phyloP scores from a whole-genome alignment of 2,797 vertebrate species.

The Myotis pilosus region DNA sequence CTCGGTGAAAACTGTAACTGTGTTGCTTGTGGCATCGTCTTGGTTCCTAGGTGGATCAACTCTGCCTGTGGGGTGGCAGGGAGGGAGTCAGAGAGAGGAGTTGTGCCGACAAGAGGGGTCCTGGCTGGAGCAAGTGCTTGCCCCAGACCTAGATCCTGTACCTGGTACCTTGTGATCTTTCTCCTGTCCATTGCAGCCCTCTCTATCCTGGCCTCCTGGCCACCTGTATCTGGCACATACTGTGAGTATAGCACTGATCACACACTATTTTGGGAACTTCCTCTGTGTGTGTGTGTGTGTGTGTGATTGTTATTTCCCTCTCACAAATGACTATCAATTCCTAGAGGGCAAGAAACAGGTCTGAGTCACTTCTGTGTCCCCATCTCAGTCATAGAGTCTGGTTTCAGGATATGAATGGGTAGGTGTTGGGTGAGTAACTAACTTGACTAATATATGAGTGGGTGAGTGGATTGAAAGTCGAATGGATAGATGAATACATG shows the following conservation, averaged over 20 bases:
- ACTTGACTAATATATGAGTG: background rate
- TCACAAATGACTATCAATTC: background rate
- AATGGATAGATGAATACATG: background rate
- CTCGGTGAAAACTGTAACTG: background rate
- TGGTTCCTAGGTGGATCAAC: background rate
- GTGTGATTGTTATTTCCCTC: background rate
- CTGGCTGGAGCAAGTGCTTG: background rate
- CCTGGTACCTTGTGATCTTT: background rate
- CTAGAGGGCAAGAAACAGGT: background rate
- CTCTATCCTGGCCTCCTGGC: background rate
- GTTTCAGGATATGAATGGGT: background rate
- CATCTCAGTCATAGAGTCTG: background rate
- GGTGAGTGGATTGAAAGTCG: background rate
- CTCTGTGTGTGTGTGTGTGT: background rate
- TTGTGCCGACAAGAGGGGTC: background rate
- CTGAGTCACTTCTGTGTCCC: background rate
- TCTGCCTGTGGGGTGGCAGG: background rate
- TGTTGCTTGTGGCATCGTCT: slow-evolving; percentile 27
- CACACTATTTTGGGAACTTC: background rate
- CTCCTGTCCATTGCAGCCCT: background rate
- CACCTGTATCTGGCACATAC: background rate
- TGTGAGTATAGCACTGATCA: background rate
- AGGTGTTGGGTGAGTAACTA: background rate
- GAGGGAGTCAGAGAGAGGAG: background rate
- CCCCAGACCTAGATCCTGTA: background rate